Evolutionary conservation across 2,797 vertebrate genomes (phyloP), one percentile per base, ranked within the genome.

Genomic region (Pogonophryne albipinna): DNA sequence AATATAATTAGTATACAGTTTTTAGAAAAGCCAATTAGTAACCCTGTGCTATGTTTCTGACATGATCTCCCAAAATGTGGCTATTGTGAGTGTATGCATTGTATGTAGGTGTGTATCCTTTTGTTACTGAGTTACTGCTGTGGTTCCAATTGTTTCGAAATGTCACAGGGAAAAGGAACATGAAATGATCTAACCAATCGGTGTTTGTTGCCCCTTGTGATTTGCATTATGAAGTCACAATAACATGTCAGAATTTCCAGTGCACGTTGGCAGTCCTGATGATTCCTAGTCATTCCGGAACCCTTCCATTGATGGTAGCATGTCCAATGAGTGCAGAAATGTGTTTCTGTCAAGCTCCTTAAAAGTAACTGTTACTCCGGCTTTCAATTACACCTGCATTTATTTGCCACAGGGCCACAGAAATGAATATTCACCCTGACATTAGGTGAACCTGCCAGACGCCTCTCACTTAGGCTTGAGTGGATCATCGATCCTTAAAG

Each of bases 1-100:
- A 76, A 93, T 94, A 87, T 87, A 90, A 94, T 94, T 93, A 94
- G 87, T 78, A 89, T 79, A 87, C 75, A 83, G 83, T 90, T 78
- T 84, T 79, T 86, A 74, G 67, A 90, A 75, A 84, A 75, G 89
- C 88, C 80, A 93, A 89, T 94, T 93, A 92, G 87, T 46, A 63
- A 66, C 78, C 69, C 56, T 74, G 59, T 73, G 74, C 60, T 71
- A n/a, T 57, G 15, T 61, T 85, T 77, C 73, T 90, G 85, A 91
- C 77, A 71, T 86, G 34, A 76, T 83, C 59, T 50, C 69, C 78
- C 49, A 66, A 76, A 64, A 53, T 27, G 16, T 66, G 66, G 82
- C 34, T 86, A 66, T 41, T 66, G 61, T 78, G 56, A 65, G 14
- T 80, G 60, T 72, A 52, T 31, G 52, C 61, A 38, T 65, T 79